A percentile compares a stretch with the other conserved stretches of the same genome.
phyloP scores from a whole-genome alignment of 2,113 vertebrate species.

The Microtus montanus region DNA sequence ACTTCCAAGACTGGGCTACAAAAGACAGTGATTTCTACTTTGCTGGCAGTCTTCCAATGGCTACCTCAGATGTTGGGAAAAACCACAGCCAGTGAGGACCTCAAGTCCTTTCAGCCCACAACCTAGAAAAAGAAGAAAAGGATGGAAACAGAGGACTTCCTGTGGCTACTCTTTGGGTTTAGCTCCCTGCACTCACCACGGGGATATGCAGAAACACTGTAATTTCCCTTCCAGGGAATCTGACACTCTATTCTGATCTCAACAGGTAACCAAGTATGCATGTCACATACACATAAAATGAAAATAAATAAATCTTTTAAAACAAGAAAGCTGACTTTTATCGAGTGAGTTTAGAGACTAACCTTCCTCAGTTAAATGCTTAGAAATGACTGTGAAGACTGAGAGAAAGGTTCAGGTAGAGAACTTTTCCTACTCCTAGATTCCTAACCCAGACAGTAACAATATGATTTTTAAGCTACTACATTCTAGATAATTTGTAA shows the following conservation, averaged over 20 bases:
- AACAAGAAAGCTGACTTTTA: neutral
- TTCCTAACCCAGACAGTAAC: neutral
- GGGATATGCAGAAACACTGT: neutral
- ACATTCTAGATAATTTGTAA: neutral
- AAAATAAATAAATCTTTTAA: too few species aligned
- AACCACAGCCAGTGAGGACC: neutral
- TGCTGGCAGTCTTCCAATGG: neutral
- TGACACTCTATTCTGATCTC: neutral
- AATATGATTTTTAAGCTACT: neutral
- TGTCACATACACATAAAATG: neutral
- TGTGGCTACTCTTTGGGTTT: neutral
- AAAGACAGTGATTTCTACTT: constrained; percentile 37
- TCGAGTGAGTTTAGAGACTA: neutral
- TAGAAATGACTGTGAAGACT: neutral
- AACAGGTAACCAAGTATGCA: neutral
- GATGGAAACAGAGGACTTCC: neutral
- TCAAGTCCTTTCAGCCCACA: neutral
- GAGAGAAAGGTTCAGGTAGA: neutral
- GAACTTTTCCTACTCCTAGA: neutral
- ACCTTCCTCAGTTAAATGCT: neutral
- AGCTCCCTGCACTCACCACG: too few species aligned
- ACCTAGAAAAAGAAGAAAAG: neutral
- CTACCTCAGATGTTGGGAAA: neutral
- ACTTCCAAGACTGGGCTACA: neutral
- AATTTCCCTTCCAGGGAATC: neutral